Evolutionary conservation across 2,888 invertebrate genomes (phyloP).

Genomic region (Clunio marinus): DNA sequence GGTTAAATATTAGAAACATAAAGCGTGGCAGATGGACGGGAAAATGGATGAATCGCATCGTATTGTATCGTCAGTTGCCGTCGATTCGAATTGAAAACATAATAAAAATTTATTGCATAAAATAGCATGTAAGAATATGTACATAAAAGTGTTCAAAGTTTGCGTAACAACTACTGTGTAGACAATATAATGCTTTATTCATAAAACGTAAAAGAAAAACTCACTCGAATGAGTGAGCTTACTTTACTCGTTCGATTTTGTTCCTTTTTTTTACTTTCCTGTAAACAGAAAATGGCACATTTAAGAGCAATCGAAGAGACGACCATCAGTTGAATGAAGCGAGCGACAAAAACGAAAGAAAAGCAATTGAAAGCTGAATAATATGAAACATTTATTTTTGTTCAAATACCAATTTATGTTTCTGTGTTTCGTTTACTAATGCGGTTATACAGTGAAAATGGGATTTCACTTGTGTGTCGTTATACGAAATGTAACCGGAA

Average conservation of each 20-base stretch:
- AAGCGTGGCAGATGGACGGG: background rate
- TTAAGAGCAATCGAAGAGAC: too few relatives aligned
- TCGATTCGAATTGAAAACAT: slow-evolving; percentile 25
- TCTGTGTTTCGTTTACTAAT: background rate
- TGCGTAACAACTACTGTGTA: background rate
- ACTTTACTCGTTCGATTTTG: too few relatives aligned
- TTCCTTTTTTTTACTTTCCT: too few relatives aligned
- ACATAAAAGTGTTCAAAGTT: background rate
- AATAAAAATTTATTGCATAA: slow-evolving; percentile 38
- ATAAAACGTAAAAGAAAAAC: slow-evolving; percentile 6
- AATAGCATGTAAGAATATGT: background rate
- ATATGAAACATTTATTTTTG: slow-evolving; percentile 28
- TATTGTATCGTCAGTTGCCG: too few relatives aligned
- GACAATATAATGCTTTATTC: slow-evolving; percentile 32
- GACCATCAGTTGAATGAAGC: too few relatives aligned
- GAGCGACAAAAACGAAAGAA: background rate
- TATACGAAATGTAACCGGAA: background rate
- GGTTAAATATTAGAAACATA: background rate
- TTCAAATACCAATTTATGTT: slow-evolving; percentile 5
- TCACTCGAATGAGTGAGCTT: too few relatives aligned
- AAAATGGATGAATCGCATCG: background rate
- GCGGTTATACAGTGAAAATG: background rate
- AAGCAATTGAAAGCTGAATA: slow-evolving; percentile 21
- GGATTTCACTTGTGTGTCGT: background rate
- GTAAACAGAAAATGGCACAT: too few relatives aligned